A percentile compares a stretch with the other conserved stretches of the same genome.
These are phyloP conservation scores for Carassius auratus DNA, from an alignment of 2,113 vertebrate genomes.

Conservation along the genomic window DNA sequence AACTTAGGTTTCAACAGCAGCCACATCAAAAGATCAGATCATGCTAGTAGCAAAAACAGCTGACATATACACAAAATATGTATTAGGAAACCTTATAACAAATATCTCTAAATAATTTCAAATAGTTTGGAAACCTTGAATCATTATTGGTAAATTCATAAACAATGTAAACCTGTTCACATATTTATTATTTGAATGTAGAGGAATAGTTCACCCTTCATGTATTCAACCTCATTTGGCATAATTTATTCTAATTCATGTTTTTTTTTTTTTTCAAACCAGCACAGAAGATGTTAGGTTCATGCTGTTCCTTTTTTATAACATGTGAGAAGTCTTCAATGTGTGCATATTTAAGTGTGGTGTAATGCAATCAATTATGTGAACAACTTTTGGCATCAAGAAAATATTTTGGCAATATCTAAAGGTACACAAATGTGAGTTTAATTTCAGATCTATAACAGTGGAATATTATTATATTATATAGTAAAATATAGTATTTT, in stretches of 20 bases:
- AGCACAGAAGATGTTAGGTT: background rate
- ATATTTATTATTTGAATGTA: background rate
- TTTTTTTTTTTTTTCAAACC: background rate
- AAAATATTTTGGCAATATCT: background rate
- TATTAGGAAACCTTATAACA: too few relatives aligned
- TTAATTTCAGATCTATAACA: background rate
- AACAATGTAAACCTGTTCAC: background rate
- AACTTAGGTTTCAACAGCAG: background rate
- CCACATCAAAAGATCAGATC: slow-evolving; percentile 23
- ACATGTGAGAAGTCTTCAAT: background rate
- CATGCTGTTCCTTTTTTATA: background rate
- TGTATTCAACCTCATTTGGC: background rate
- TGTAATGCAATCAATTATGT: background rate
- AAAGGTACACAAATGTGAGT: background rate
- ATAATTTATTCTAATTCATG: background rate
- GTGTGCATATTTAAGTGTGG: background rate
- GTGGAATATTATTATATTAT: background rate
- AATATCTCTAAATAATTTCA: background rate
- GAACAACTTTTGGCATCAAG: background rate
- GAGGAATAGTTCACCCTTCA: background rate
- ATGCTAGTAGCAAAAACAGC: slow-evolving; percentile 1
- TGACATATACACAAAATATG: background rate
- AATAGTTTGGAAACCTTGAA: background rate
- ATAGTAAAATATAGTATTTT: too few relatives aligned
- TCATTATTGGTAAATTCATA: background rate